Conservation (phyloP, 2,888 invertebrate species). For the Latheticus oryzae region DNA sequence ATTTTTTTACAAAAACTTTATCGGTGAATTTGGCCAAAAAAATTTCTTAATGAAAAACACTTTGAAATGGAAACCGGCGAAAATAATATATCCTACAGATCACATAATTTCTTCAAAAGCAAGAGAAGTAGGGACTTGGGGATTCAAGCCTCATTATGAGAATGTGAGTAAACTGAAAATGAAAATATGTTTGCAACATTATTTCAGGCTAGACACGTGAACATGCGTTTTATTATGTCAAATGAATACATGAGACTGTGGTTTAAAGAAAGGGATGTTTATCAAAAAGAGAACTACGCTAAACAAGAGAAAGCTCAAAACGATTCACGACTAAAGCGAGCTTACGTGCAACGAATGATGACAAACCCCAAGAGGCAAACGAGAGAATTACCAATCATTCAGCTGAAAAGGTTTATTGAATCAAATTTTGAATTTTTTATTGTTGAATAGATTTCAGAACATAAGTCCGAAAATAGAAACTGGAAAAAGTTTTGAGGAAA, state of each 20-base stretch:
- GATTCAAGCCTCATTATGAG: conserved; percentile 69
- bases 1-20: conserved; percentile 14
- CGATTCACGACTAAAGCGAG: conserved; percentile 63
- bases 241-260: conserved; percentile 72
- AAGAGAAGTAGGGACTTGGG: conserved; percentile 52
- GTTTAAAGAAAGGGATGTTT: conserved; percentile 69
- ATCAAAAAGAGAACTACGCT: conserved; percentile 70
- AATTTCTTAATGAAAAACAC: conserved; percentile 19
- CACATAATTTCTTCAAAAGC: conserved; percentile 70
- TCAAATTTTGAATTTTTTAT: not conserved
- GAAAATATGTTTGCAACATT: conserved; percentile 7
- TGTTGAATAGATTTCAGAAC: conserved; percentile 26
- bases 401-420: conserved; percentile 22
- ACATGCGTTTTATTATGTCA: conserved; percentile 68
- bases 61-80: conserved; percentile 68
- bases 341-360: conserved; percentile 56
- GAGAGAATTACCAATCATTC: conserved; percentile 37
- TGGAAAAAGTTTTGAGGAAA: conserved; percentile 18
- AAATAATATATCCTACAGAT: conserved; percentile 66
- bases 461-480: conserved; percentile 7
- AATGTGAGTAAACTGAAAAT: conserved; percentile 64
- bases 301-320: conserved; percentile 67
- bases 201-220: conserved; percentile 46
- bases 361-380: conserved; percentile 47
- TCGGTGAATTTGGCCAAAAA: not conserved